Conservation (phyloP, 2,797 vertebrate species). For the Mallotus villosus region DNA sequence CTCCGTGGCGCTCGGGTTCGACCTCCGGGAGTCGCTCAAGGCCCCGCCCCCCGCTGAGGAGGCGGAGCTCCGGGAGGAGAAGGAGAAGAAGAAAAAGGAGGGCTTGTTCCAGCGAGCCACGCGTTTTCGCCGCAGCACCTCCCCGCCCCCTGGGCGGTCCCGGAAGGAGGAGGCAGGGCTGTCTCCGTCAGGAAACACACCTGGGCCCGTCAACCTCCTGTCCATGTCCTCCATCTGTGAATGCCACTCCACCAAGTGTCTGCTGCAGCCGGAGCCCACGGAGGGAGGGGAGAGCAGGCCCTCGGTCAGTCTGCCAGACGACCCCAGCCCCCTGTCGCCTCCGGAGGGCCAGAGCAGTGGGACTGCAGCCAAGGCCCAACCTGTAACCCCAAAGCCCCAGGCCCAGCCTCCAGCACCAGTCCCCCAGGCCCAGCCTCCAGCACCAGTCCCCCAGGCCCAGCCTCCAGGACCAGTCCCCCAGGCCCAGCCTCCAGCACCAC, state of each 20-base stretch:
- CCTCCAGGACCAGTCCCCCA: constrained; percentile 49
- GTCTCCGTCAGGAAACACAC: constrained; percentile 37
- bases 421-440: constrained; percentile 41
- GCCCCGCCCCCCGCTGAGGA: constrained; percentile 67
- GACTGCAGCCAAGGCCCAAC: constrained; percentile 33
- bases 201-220: constrained; percentile 74
- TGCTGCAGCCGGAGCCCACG: constrained; percentile 71
- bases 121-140: constrained; percentile 82
- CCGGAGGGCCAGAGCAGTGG: constrained; percentile 35
- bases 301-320: constrained; percentile 32
- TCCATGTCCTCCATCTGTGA: constrained; percentile 83
- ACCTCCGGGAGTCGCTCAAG: constrained; percentile 81
- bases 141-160: constrained; percentile 69
- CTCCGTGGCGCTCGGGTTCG: constrained; percentile 85
- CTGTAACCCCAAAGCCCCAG: constrained; percentile 17
- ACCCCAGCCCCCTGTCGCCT: not conserved
- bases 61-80: constrained; percentile 75
- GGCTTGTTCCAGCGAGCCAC: constrained; percentile 84
- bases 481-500: constrained; percentile 51
- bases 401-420: constrained; percentile 49
- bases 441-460: constrained; percentile 39
- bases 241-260: constrained; percentile 84
- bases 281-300: constrained; percentile 54
- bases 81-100: constrained; percentile 84
- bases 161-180: constrained; percentile 72